Conservation (phyloP, 2,797 vertebrate species). For the Telmatherina bonti region DNA sequence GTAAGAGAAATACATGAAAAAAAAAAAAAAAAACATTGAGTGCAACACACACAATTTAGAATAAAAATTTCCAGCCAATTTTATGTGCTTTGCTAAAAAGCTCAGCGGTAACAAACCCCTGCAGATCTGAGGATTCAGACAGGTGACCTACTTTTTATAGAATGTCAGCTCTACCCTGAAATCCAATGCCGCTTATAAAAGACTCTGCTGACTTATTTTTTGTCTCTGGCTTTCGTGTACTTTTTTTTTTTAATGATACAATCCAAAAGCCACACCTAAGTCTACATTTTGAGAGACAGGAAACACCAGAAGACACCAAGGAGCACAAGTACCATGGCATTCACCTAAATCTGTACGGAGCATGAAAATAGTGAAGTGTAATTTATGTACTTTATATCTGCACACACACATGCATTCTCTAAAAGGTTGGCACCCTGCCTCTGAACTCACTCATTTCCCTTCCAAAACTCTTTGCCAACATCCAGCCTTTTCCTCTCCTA, state of each 20-base stretch:
- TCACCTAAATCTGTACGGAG: slow-evolving; percentile 23
- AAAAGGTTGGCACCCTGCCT: slow-evolving; percentile 49
- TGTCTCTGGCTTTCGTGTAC: slow-evolving; percentile 7
- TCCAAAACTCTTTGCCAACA: slow-evolving; percentile 41
- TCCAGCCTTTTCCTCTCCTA: slow-evolving; percentile 31
- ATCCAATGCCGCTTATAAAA: not conserved
- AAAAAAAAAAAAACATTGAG: not conserved
- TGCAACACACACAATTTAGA: not conserved
- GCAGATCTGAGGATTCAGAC: slow-evolving; percentile 2
- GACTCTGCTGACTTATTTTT: slow-evolving; percentile 17
- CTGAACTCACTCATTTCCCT: slow-evolving; percentile 45
- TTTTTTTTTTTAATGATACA: slow-evolving; percentile 13
- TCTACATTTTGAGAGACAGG: slow-evolving; percentile 41
- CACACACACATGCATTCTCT: slow-evolving; percentile 25
- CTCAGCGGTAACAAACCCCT: not conserved
- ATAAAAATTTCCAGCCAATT: not conserved
- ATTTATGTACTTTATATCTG: slow-evolving; percentile 21
- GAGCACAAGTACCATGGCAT: slow-evolving; percentile 24
- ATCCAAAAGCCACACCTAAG: slow-evolving; percentile 38
- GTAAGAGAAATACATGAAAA: not conserved
- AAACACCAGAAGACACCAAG: slow-evolving; percentile 24
- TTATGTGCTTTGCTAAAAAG: not conserved
- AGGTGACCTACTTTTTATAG: slow-evolving; percentile 26
- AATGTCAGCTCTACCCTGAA: slow-evolving; percentile 2
- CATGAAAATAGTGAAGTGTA: not conserved